Evolutionary conservation across 2,113 vertebrate species (phyloP), one percentile per base, ranked within the genome.

Genomic region (Pseudolaguvia tuberculata): DNA sequence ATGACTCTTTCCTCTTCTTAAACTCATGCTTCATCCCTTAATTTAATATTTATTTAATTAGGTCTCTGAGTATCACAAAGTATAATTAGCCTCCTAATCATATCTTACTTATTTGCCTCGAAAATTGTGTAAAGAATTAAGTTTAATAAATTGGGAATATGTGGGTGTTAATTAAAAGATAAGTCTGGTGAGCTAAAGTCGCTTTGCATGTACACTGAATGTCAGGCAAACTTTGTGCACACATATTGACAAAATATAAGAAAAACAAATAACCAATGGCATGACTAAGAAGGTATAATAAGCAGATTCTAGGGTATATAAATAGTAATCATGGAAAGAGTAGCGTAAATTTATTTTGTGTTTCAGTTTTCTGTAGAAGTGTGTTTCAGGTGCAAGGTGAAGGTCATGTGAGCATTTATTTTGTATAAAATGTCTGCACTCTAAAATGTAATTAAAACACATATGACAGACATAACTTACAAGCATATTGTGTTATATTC

Each of bases 41-140:
- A 88, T 88, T 85, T 87, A 88, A 87, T 78, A 87, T 84, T 78
- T 87, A 77, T 70, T 14, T 81, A 89, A 89, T 90, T 88, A 88
- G 84, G 80, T 85, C 84, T 81, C 73, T 75, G 84, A 86, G 84
- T 82, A 78, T 83, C 78, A 84, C 83, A 87, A 88, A 52, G 73
- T 86, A 81, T 83, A 85, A 86, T 88, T 88, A 88, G 79, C 79
- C 83, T 87, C 84, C 81, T 81, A 83, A 88, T 86, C 81, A 88
- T 86, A 83, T 80, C 72, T 79, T 79, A 83, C 82, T 86, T 83
- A 87, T 85, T 85, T 85, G 79, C 83, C 82, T 83, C 80, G 81
- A 78, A 82, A 80, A 82, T 80, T 77, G 86, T 83, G 81, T 83
- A 72, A 85, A 70, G 78, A 84, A 88, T 84, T 79, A 75, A 76